Evolutionary conservation across 2,113 vertebrate species (phyloP), one percentile per base, ranked within the genome.

Genomic region (Balaeniceps rex): DNA sequence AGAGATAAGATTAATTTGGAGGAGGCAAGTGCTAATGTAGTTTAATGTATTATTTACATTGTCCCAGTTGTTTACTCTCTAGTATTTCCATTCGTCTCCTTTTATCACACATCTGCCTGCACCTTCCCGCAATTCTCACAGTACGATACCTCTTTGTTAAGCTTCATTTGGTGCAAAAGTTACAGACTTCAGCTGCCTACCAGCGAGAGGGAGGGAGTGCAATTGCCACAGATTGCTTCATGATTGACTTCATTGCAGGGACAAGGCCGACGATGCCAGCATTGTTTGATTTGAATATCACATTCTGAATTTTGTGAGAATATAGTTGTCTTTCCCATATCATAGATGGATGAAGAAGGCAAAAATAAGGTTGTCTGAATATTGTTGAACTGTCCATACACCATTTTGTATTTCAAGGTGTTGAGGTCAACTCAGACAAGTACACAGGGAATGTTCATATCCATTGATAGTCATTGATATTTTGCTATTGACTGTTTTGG

Each of bases 181-280:
- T 54, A 18, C 25, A 57, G 57, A 19, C 34, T 63, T 93, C 46
- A 60, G 24, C 52, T 64, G 44, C 33, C 57, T 61, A 40, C 40
- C 6, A 40, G 47, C 0, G 7, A 51, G 61, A 74, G 9, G 19
- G 34, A 42, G 36, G 49, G 23, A 69, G 49, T 10, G 18, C 60
- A 33, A 14, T 36, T 64, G 61, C 33, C 61, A 65, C 19, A 38
- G 33, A 3, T 58, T n/a, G 33, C 46, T 36, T 24, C 3, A 7
- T 13, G 46, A 7, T 8, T 31, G 51, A 33, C 46, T n/a, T 40
- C 1, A 1, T 38, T 36, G n/a, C 7, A 34, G 47, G 14, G 69
- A 55, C 0, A 0, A 40, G 17, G 17, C 46, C 61, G 26, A 42
- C 5, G 6, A 10, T 34, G 31, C 21, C 6, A 0, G 16, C 28